Base-by-base conservation (phyloP, 2,797 vertebrate species). In the Luscinia luscinia region DNA sequence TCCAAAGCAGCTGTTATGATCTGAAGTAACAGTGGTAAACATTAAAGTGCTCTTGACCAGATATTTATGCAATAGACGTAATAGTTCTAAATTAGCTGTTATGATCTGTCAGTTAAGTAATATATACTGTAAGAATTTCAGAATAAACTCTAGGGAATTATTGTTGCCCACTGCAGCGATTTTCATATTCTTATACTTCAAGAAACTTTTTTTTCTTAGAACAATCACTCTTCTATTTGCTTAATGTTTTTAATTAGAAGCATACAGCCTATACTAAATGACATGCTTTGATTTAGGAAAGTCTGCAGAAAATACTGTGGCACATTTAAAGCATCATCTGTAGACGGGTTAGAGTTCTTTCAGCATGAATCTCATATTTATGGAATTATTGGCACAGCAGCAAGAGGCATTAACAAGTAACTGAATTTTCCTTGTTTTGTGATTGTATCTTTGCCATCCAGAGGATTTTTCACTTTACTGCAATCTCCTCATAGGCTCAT, bases 71-170 rank as follows among this genome's bases (percentile, higher is more conserved):
- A 79, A 74, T 27, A 84, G 79, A 34, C 12, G 30, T 84, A 77
- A 54, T 45, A 81, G 63, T 49, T 93, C 43, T 72, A 87, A 93
- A 87, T 75, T 36, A 95, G 45, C 32, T 89, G 34, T 80, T 89
- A 57, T 13, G 45, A 41, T 79, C 85, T 84, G 48, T 87, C 67
- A 91, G 10, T 84, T 88, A 92, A 86, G 62, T 68, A 76, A 74
- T 49, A 76, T 12, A 41, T 51, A 40, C 40, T 73, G 36, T 41
- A 59, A 87, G 57, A 87, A 74, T 32, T 32, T 14, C 64, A 81
- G 27, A 23, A 69, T 55, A 87, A 78, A 73, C n/a, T 24, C 55
- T 57, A 43, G 91, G 55, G 68, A 87, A 66, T 90, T 87, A 64
- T 58, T 70, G 22, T 81, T 57, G 64, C 59, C 18, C 43, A 9